These are phyloP conservation scores for Zelleria hepariella DNA, from an alignment of 2,888 invertebrate genomes.

Conservation along the genomic window DNA sequence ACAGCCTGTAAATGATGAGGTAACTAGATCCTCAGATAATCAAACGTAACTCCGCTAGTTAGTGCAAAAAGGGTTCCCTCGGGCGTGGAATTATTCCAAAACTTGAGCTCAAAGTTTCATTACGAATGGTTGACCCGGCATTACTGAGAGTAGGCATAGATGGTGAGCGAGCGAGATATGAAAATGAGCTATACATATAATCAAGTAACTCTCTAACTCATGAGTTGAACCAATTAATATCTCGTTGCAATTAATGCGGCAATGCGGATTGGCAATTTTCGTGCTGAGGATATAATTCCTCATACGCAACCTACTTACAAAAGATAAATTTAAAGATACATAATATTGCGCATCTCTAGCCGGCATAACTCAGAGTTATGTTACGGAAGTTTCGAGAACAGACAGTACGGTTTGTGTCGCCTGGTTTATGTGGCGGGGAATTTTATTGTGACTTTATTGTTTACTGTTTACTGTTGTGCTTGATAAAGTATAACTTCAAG, in stretches of 20 bases:
- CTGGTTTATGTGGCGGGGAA: background rate
- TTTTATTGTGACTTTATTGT: background rate
- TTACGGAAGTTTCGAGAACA: background rate
- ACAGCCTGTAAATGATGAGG: background rate
- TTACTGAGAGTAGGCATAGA: background rate
- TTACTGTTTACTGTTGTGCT: too few relatives aligned
- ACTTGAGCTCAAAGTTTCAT: background rate
- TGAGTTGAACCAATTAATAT: too few relatives aligned
- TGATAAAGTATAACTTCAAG: too few relatives aligned
- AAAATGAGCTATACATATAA: too few relatives aligned
- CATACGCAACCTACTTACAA: too few relatives aligned
- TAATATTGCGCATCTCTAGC: too few relatives aligned
- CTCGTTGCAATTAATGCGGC: too few relatives aligned
- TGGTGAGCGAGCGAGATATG: too few relatives aligned
- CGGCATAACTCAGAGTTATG: background rate
- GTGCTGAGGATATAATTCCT: too few relatives aligned
- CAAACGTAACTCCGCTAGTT: background rate
- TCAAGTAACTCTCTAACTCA: too few relatives aligned
- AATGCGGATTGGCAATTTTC: too few relatives aligned
- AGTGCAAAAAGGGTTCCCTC: background rate
- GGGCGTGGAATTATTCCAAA: background rate
- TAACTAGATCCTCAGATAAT: background rate
- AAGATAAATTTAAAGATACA: too few relatives aligned
- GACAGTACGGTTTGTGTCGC: background rate
- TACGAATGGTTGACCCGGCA: background rate